These are phyloP conservation scores for Pseudorectes ferrugineus DNA, from an alignment of 2,113 vertebrate species.

Conservation along the genomic window DNA sequence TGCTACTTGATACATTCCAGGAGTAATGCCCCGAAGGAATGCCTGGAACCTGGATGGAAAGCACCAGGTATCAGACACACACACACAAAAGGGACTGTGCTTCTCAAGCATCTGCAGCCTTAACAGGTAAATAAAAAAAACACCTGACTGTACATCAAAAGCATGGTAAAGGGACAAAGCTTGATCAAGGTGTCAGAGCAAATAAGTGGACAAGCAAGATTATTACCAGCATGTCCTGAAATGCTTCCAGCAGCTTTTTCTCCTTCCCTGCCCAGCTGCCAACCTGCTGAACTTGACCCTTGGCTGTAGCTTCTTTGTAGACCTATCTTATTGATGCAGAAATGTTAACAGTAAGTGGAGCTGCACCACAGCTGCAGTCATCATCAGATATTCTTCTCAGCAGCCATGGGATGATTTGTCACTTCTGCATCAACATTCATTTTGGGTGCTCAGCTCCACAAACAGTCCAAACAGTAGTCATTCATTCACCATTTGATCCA, in stretches of 20 bases:
- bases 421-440: neutral
- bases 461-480: neutral
- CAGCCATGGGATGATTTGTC: neutral
- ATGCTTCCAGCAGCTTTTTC: neutral
- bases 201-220: neutral
- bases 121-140: neutral
- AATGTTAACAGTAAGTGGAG: neutral
- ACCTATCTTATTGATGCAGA: neutral
- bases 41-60: neutral
- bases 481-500: neutral
- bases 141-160: neutral
- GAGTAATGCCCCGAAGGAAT: neutral
- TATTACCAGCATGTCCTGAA: neutral
- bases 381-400: constrained; percentile 9
- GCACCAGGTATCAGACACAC: neutral
- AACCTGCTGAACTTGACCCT: neutral
- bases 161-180: neutral
- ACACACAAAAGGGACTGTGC: neutral
- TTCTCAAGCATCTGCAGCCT: neutral
- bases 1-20: neutral
- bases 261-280: neutral
- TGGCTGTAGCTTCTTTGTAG: neutral
- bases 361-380: constrained; percentile 8
- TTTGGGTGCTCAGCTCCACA: neutral
- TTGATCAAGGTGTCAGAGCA: neutral